Percentiles rank a stretch among this genome's conserved stretches.
These are phyloP conservation scores for Halyomorpha halys DNA, from an alignment of 1,140 invertebrate genomes.

Conservation along the genomic window DNA sequence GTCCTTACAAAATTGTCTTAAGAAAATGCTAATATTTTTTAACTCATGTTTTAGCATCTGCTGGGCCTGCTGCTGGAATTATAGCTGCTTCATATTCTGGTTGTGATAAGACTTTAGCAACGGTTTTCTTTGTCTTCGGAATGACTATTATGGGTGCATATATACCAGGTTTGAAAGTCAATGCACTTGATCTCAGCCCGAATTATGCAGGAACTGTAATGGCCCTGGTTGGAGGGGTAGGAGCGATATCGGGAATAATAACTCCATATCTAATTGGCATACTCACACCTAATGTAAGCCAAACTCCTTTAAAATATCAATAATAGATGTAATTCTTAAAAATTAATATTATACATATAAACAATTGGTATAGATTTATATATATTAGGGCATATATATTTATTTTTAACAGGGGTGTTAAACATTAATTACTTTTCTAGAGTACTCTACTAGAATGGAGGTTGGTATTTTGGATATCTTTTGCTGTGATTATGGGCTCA, in stretches of 20 bases:
- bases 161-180: conserved; percentile 63
- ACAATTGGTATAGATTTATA: too few species aligned
- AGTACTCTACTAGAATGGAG: conserved; percentile 40
- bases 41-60: conserved; percentile 44
- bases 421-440: conserved; percentile 20
- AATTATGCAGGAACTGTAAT: conserved; percentile 69
- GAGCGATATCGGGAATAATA: conserved; percentile 63
- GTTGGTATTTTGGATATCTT: conserved; percentile 42
- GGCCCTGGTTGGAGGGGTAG: conserved; percentile 69
- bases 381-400: too few species aligned
- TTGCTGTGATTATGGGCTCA: conserved; percentile 38
- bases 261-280: conserved; percentile 62
- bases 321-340: too few species aligned
- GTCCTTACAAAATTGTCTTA: too few species aligned
- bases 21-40: too few species aligned
- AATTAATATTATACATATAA: too few species aligned
- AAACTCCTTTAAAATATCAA: background rate
- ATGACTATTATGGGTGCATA: conserved; percentile 62
- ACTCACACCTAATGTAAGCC: conserved; percentile 55
- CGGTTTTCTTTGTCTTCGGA: conserved; percentile 52
- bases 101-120: conserved; percentile 50
- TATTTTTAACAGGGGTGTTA: too few species aligned
- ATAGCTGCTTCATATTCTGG: conserved; percentile 67
- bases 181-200: conserved; percentile 68
- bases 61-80: conserved; percentile 61